These are phyloP conservation scores for Talpa occidentalis DNA, from an alignment of 2,113 vertebrate species.

Conservation along the genomic window DNA sequence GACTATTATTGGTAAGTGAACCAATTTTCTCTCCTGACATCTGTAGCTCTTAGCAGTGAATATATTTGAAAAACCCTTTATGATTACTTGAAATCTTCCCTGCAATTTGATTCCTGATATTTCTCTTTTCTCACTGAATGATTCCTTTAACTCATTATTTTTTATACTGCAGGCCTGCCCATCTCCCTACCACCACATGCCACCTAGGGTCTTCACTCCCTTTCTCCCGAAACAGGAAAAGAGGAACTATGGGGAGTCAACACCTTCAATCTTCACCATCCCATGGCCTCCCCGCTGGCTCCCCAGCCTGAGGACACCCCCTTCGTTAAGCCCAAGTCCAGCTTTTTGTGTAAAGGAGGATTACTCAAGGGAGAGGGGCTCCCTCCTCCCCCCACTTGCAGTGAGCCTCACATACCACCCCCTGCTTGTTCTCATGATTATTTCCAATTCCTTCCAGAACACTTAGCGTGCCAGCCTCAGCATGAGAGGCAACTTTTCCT, in stretches of 20 bases:
- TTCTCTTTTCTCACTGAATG: slow-evolving; percentile 76
- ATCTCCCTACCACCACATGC: background rate
- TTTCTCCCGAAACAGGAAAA: background rate
- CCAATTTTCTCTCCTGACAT: slow-evolving; percentile 83
- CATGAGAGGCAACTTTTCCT: slow-evolving; percentile 24
- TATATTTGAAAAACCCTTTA: slow-evolving; percentile 84
- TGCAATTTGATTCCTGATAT: slow-evolving; percentile 83
- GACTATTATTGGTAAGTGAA: slow-evolving; percentile 83
- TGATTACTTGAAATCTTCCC: slow-evolving; percentile 82
- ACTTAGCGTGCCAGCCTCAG: slow-evolving; percentile 35
- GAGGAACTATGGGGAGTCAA: background rate
- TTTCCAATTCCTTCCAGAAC: slow-evolving; percentile 66
- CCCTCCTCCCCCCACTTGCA: background rate
- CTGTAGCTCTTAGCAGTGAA: slow-evolving; percentile 78
- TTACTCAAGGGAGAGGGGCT: background rate
- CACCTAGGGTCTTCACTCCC: background rate
- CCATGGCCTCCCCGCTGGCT: background rate
- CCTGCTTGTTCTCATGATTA: slow-evolving; percentile 53
- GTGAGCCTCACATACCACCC: background rate
- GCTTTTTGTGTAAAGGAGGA: background rate
- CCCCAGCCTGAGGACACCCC: background rate
- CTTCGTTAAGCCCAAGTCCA: background rate
- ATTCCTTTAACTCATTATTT: slow-evolving; percentile 77
- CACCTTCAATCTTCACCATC: no score
- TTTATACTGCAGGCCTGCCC: slow-evolving; percentile 39